These are phyloP conservation scores for Tipula vernalis DNA, from an alignment of 2,888 invertebrate species.

Conservation along the genomic window DNA sequence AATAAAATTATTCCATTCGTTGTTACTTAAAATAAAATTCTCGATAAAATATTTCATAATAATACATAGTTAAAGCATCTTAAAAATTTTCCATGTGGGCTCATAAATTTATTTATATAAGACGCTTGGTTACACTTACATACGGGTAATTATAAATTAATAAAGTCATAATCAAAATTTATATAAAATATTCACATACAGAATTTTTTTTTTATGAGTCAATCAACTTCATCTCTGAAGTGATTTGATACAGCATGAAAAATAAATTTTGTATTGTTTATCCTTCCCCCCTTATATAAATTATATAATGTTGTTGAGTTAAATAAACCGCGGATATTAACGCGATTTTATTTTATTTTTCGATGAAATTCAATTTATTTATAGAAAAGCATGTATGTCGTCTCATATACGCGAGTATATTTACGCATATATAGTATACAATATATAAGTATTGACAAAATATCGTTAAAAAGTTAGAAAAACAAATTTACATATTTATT, in stretches of 20 bases:
- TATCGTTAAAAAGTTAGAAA: neutral
- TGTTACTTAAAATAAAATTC: neutral
- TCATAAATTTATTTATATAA: neutral
- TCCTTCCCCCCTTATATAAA: neutral
- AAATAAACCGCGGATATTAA: neutral
- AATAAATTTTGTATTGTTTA: neutral
- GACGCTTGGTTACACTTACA: neutral
- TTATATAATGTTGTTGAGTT: neutral
- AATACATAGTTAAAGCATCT: neutral
- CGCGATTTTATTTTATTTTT: neutral
- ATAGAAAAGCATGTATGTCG: neutral
- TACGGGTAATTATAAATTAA: neutral
- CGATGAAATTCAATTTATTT: neutral
- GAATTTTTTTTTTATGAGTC: neutral
- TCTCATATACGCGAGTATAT: neutral
- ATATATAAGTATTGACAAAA: neutral
- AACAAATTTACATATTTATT: neutral
- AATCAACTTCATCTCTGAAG: neutral
- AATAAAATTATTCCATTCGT: too few relatives aligned
- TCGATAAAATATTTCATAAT: neutral
- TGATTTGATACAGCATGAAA: neutral
- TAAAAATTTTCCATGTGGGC: neutral
- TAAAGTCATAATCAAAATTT: neutral
- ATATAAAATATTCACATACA: neutral
- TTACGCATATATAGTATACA: neutral